Evolutionary conservation across 1,140 invertebrate genomes (phyloP).

Genomic region (Cherax quadricarinatus): DNA sequence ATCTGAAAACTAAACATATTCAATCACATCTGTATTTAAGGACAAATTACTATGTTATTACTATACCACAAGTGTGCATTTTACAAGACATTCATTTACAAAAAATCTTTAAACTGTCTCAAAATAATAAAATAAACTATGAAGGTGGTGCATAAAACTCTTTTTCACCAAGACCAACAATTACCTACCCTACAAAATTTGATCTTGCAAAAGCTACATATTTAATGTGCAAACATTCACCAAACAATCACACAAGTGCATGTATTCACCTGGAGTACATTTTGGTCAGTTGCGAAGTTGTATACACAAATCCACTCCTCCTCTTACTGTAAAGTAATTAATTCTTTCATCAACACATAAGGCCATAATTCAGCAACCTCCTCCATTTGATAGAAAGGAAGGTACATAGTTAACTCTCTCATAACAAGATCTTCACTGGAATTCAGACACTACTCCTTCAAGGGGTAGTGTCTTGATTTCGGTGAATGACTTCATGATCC

Average conservation of each 20-base stretch:
- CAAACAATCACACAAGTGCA: slow-evolving; percentile 34
- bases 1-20: background rate
- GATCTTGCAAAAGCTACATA: slow-evolving; percentile 4
- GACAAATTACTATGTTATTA: too few relatives aligned
- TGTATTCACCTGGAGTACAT: slow-evolving; percentile 73
- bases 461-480: too few relatives aligned
- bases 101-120: too few relatives aligned
- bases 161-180: slow-evolving; percentile 3
- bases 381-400: too few relatives aligned
- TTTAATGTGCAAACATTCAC: slow-evolving; percentile 50
- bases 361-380: too few relatives aligned
- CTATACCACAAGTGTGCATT: too few relatives aligned
- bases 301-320: slow-evolving; percentile 73
- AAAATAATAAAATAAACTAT: background rate
- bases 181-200: background rate
- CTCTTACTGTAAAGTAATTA: slow-evolving; percentile 60
- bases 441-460: too few relatives aligned
- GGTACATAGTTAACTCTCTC: too few relatives aligned
- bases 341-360: background rate
- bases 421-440: too few relatives aligned
- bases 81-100: too few relatives aligned
- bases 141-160: background rate
- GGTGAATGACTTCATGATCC: too few relatives aligned
- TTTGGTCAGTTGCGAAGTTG: slow-evolving; percentile 74
- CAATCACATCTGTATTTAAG: background rate